Percentiles rank a stretch among this genome's conserved stretches.
These are phyloP conservation scores for Mastomys coucha DNA, from an alignment of 2,113 vertebrate genomes.

Conservation along the genomic window DNA sequence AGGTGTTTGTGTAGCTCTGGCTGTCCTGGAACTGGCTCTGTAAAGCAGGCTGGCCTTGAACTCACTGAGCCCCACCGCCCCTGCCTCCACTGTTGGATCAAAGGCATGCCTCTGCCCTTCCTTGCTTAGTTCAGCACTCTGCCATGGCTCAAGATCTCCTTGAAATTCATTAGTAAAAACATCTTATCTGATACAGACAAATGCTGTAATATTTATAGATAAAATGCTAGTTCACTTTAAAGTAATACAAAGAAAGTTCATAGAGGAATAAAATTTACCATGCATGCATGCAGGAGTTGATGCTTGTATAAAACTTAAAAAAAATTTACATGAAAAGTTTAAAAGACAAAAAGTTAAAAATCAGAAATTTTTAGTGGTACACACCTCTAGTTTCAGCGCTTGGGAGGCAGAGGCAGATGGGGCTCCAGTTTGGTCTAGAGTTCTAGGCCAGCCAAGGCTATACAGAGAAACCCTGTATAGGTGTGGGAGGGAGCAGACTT, in stretches of 20 bases:
- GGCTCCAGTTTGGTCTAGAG: neutral
- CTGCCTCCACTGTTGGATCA: too few relatives aligned
- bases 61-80: neutral
- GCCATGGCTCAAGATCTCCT: neutral
- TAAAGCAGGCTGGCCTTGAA: neutral
- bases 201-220: slow-evolving; percentile 20
- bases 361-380: neutral
- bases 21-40: neutral
- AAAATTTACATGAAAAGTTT: slow-evolving; percentile 30
- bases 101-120: too few relatives aligned
- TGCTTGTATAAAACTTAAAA: slow-evolving; percentile 21
- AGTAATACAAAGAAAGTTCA: slow-evolving; percentile 51
- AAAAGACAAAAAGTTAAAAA: slow-evolving; percentile 18
- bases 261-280: neutral
- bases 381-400: too few relatives aligned
- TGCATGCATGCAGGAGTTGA: neutral
- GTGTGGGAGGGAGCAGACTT: neutral
- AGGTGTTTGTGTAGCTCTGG: neutral
- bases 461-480: neutral
- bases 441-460: neutral
- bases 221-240: slow-evolving; percentile 47
- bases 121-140: neutral
- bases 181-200: slow-evolving; percentile 35
- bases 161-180: slow-evolving; percentile 17
- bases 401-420: too few relatives aligned